Conservation (phyloP, 2,888 invertebrate species). For the Catocala sponsa region DNA sequence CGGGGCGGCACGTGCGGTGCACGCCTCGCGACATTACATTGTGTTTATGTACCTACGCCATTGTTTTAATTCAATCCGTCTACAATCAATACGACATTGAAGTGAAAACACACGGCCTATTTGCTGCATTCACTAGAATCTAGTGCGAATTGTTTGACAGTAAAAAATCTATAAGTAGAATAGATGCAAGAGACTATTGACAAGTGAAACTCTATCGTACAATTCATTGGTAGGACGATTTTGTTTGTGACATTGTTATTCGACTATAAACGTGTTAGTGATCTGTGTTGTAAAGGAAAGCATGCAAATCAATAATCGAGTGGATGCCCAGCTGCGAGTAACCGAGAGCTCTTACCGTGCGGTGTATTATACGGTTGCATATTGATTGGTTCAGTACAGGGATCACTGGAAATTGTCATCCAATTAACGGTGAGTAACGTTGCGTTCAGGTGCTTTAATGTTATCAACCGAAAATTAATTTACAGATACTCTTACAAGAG, state of each 20-base stretch:
- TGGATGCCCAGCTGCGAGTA: constrained; percentile 72
- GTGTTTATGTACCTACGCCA: constrained; percentile 76
- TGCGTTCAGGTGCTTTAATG: constrained; percentile 22
- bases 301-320: constrained; percentile 83
- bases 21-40: constrained; percentile 83
- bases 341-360: constrained; percentile 72
- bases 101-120: constrained; percentile 73
- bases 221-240: constrained; percentile 71
- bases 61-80: constrained; percentile 80
- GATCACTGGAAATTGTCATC: constrained; percentile 70
- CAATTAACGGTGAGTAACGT: constrained; percentile 71
- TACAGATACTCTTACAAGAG: constrained; percentile 22
- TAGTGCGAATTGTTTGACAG: constrained; percentile 62
- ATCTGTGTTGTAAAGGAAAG: constrained; percentile 73
- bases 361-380: constrained; percentile 78
- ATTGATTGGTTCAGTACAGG: constrained; percentile 79
- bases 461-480: constrained; percentile 22
- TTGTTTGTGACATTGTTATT: constrained; percentile 75
- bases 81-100: constrained; percentile 78
- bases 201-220: constrained; percentile 83
- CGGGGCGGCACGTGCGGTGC: constrained; percentile 86
- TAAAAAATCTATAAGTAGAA: constrained; percentile 61
- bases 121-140: constrained; percentile 54
- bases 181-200: constrained; percentile 77
- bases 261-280: constrained; percentile 76